Base-by-base conservation (phyloP, 2,113 vertebrate genomes). In the Paralichthys olivaceus region DNA sequence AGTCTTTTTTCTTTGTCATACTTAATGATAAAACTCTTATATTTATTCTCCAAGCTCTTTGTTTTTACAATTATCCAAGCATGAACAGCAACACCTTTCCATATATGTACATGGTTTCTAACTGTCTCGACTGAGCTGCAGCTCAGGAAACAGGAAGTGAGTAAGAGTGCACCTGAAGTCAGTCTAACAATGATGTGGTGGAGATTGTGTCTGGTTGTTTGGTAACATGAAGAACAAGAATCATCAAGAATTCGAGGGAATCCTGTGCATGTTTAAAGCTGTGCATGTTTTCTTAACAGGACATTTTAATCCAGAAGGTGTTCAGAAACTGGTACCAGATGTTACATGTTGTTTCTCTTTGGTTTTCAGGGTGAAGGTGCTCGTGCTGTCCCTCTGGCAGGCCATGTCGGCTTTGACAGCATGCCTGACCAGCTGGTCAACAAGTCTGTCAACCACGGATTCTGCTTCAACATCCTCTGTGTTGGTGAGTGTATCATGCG, bases 401-500 rank as follows among this genome's bases (percentile, higher is more conserved):
- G 97, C 88, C 98, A 99, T 49, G 98, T 99, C 59, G 98, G 98
- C 90, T 99, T 99, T 90, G 98, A 99, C 93, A 99, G 98, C 93
- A 96, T 99, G 97, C 98, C 98, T 51, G 98, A 99, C 95, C 98
- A 99, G 94, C 95, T 99, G 96, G 98, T 99, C 93, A 99, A 98
- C 95, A 98, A 98, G 91, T 99, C 98, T 23, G 96, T 99, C 86
- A 96, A 95, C 93, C 96, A 98, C 66, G 98, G 98, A 62, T 99
- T 99, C 94, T 98, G 96, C 94, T 99, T 99, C 90, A 99, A 99
- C 95, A 99, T 99, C 94, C 95, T 99, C 86, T 99, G 98, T 79
- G 96, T 99, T 93, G 98, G 98, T 99, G 94, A 97, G 98, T 98
- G 51, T 58, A 12, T 76, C 57, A 57, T 78, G 77, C 11, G 23